phyloP scores from a whole-genome alignment of 2,797 vertebrate species.

The Muscicapa comitata region DNA sequence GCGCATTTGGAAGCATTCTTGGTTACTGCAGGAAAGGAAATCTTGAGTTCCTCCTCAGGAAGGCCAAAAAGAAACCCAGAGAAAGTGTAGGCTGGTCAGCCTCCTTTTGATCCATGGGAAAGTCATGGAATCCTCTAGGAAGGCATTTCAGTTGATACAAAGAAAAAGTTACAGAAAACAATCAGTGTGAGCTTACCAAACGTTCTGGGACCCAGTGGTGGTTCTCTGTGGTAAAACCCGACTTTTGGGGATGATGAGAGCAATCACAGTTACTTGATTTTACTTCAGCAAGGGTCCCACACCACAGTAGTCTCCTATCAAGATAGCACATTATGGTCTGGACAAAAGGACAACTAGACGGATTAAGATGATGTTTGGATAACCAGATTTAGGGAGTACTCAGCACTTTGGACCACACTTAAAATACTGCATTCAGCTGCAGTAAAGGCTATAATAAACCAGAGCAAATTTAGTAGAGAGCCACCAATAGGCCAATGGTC shows the following conservation, averaged over 20 bases:
- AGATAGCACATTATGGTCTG: background rate
- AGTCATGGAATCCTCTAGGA: background rate
- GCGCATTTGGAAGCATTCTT: background rate
- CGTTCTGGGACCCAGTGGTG: rapidly evolving
- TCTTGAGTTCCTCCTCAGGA: background rate
- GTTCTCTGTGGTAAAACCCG: background rate
- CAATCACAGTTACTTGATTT: background rate
- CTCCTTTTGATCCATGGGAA: background rate
- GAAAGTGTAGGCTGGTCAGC: background rate
- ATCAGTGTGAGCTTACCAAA: background rate
- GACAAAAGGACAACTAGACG: background rate
- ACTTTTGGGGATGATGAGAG: background rate
- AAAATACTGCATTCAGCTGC: background rate
- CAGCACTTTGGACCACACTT: background rate
- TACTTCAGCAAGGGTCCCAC: background rate
- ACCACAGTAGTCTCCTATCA: background rate
- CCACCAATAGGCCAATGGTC: too few species aligned
- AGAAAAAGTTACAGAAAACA: background rate
- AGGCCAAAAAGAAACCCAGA: background rate
- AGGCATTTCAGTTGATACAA: background rate
- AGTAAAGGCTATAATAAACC: background rate
- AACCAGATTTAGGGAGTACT: background rate
- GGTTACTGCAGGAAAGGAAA: background rate
- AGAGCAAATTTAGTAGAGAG: background rate
- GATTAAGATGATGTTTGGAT: background rate